Conservation (phyloP, 2,113 vertebrate genomes). For the Corvus moneduloides region DNA sequence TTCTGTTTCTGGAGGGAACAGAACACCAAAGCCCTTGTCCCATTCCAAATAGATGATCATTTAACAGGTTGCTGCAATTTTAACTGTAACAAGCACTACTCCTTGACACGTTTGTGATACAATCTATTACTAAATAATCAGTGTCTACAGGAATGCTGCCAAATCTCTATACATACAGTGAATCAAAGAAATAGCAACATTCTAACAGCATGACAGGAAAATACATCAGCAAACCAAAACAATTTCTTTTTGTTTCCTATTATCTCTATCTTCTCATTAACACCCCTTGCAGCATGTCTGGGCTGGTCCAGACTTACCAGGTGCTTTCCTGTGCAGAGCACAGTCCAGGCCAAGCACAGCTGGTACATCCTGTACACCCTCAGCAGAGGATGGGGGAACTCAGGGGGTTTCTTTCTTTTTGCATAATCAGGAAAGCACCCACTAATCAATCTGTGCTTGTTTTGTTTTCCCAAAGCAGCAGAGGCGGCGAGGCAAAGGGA, state of each 20-base stretch:
- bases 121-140: background rate
- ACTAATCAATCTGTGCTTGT: background rate
- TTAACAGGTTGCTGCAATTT: background rate
- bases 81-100: background rate
- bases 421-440: background rate
- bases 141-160: background rate
- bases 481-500: constrained; percentile 76
- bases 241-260: background rate
- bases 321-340: background rate
- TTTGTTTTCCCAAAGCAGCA: constrained; percentile 51
- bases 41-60: background rate
- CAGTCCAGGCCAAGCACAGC: background rate
- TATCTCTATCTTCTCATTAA: background rate
- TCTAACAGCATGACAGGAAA: background rate
- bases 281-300: background rate
- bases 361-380: background rate
- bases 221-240: background rate
- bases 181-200: background rate
- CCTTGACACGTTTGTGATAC: background rate
- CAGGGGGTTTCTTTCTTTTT: background rate
- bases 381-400: background rate
- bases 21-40: background rate
- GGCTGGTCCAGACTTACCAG: background rate
- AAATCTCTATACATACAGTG: background rate
- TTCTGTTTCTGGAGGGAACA: background rate